These are phyloP conservation scores for Manacus vitellinus DNA, from an alignment of 2,113 vertebrate species.

Conservation along the genomic window DNA sequence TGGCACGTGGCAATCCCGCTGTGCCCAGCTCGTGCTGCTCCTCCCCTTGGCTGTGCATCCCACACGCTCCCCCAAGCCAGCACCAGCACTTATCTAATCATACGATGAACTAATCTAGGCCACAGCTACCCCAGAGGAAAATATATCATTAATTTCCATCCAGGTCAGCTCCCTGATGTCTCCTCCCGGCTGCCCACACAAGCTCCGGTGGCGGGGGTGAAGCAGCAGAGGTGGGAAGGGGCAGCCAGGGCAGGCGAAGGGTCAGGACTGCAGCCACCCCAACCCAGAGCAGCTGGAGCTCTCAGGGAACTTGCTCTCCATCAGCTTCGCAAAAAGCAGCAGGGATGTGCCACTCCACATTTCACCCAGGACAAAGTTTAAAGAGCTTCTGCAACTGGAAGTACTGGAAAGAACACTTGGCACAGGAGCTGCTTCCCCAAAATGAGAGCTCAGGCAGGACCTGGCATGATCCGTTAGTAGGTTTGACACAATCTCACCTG, in stretches of 20 bases:
- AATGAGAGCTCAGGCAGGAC: not conserved
- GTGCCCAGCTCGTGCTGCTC: fast-evolving
- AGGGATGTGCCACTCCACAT: not conserved
- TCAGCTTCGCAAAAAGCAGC: not conserved
- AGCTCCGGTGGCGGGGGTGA: not conserved
- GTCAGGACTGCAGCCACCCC: not conserved
- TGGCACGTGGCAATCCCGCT: fast-evolving
- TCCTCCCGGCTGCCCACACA: not conserved
- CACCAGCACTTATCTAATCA: not conserved
- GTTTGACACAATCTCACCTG: not conserved
- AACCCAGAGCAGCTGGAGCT: not conserved
- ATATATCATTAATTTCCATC: not conserved
- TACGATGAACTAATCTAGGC: not conserved
- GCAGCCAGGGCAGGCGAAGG: not conserved
- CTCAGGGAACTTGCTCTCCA: not conserved
- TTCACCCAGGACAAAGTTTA: not conserved
- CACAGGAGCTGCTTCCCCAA: not conserved
- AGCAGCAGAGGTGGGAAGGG: not conserved
- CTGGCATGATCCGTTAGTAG: fast-evolving
- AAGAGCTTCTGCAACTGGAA: not conserved
- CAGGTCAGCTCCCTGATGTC: constrained; percentile 27
- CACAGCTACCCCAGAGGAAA: constrained; percentile 41
- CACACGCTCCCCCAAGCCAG: not conserved
- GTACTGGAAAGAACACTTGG: not conserved
- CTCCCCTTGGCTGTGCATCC: not conserved